Evolutionary conservation across 2,113 vertebrate genomes (phyloP).

Genomic region (Serilophus lunatus): DNA sequence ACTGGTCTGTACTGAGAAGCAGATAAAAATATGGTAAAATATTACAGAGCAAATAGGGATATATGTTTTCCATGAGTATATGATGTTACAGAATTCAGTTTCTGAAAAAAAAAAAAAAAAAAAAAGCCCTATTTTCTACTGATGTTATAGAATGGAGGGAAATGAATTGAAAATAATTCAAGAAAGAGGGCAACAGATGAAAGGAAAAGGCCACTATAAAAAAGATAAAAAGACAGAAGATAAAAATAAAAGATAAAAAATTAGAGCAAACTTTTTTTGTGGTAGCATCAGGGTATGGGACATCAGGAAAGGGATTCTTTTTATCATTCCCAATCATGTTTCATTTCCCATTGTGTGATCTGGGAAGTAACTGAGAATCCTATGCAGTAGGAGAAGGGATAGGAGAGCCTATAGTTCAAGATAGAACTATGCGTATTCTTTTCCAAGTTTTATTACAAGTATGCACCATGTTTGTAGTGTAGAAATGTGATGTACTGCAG

Average conservation of each 20-base stretch:
- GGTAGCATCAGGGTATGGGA: background rate
- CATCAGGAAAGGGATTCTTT: background rate
- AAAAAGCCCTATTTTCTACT: background rate
- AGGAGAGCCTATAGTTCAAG: background rate
- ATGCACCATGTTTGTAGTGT: background rate
- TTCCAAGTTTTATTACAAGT: background rate
- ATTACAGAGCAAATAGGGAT: background rate
- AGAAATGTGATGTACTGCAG: background rate
- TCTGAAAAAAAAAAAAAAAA: background rate
- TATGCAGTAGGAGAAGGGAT: background rate
- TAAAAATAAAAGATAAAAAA: background rate
- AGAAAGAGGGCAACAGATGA: background rate
- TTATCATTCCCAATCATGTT: background rate
- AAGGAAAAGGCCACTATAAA: background rate
- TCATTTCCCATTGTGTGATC: background rate
- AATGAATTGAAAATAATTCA: background rate
- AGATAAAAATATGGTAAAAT: background rate
- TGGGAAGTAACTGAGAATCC: background rate
- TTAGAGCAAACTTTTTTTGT: background rate
- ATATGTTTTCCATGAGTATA: background rate
- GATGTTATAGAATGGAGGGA: background rate
- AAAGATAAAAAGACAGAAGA: background rate
- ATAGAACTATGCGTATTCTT: background rate
- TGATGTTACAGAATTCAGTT: background rate
- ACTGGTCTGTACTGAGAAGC: background rate